Evolutionary conservation across 2,888 invertebrate genomes (phyloP).

Genomic region (Eristalis tenax): DNA sequence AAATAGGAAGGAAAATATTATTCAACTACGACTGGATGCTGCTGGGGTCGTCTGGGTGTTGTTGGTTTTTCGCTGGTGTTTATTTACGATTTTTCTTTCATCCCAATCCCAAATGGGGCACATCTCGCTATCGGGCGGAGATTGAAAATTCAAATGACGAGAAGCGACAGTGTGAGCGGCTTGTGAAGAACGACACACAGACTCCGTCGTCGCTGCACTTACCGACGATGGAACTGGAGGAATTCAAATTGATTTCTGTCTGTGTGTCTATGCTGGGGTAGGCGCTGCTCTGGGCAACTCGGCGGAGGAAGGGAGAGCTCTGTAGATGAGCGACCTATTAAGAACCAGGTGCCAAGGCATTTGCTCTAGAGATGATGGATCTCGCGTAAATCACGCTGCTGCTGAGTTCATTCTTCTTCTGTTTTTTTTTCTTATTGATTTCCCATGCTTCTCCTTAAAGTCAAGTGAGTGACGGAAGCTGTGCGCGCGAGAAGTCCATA

Average conservation of each 20-base stretch:
- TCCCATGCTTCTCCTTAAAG: not conserved
- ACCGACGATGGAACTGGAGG: slow-evolving; percentile 30
- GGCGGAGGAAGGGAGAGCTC: not conserved
- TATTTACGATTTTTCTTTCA: slow-evolving; percentile 39
- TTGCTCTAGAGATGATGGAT: slow-evolving; percentile 11
- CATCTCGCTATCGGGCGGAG: slow-evolving; percentile 25
- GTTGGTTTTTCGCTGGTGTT: slow-evolving; percentile 43
- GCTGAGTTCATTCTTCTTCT: slow-evolving; percentile 30
- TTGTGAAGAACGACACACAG: not conserved
- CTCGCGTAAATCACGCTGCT: slow-evolving; percentile 24
- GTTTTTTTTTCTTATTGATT: not conserved
- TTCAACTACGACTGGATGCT: slow-evolving; percentile 19
- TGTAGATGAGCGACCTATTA: slow-evolving; percentile 49
- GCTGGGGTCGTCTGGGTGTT: slow-evolving; percentile 16
- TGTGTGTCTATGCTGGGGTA: slow-evolving; percentile 16
- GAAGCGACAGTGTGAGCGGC: not conserved
- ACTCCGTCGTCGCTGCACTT: slow-evolving; percentile 35
- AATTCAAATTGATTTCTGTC: slow-evolving; percentile 70
- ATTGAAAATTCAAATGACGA: slow-evolving; percentile 64
- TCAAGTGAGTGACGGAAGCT: not conserved
- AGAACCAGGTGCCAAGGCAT: slow-evolving; percentile 2
- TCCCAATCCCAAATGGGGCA: slow-evolving; percentile 3
- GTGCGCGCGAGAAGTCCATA: no score
- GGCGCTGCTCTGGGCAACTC: not conserved
- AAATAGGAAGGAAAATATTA: slow-evolving; percentile 37